Conservation (phyloP, 1,140 invertebrate genomes). For the Andrena cerasifolii region DNA sequence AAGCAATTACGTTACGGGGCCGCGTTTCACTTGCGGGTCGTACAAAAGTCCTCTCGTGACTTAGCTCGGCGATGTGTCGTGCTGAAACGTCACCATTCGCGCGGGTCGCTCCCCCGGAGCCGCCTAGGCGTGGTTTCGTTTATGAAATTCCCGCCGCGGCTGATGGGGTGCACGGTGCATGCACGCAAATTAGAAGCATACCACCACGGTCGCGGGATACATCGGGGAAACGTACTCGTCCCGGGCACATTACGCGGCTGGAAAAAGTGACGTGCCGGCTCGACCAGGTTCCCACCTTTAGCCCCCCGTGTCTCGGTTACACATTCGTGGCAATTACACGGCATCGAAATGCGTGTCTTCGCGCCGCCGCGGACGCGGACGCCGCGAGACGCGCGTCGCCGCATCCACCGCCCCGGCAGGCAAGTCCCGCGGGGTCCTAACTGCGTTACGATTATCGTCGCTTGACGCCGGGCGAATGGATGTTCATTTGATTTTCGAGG, state of each 20-base stretch:
- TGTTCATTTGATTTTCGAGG: conserved; percentile 18
- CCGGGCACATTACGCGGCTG: conserved; percentile 41
- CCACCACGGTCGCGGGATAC: conserved; percentile 50
- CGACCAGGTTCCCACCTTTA: conserved; percentile 9
- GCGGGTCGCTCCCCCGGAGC: conserved; percentile 6
- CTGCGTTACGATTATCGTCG: conserved; percentile 21
- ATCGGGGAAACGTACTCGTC: conserved; percentile 22
- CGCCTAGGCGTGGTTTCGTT: conserved; percentile 70
- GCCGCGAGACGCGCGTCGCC: not conserved
- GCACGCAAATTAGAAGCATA: conserved; percentile 76
- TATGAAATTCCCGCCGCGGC: conserved; percentile 75
- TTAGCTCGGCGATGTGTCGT: conserved; percentile 54
- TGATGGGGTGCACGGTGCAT: conserved; percentile 55
- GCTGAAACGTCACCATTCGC: conserved; percentile 50
- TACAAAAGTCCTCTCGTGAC: conserved; percentile 29
- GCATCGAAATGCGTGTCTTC: conserved; percentile 51
- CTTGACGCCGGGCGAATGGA: not conserved
- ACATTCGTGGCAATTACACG: conserved; percentile 55
- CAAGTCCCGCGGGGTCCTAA: conserved; percentile 39
- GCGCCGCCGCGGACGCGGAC: conserved; percentile 2
- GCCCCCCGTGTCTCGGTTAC: conserved; percentile 26
- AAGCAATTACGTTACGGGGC: conserved; percentile 76
- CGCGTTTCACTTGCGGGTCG: conserved; percentile 49
- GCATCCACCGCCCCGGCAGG: conserved; percentile 23
- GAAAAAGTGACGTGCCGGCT: conserved; percentile 56